phyloP scores from a whole-genome alignment of 2,797 vertebrate species.

The Halcyon chelicuti region DNA sequence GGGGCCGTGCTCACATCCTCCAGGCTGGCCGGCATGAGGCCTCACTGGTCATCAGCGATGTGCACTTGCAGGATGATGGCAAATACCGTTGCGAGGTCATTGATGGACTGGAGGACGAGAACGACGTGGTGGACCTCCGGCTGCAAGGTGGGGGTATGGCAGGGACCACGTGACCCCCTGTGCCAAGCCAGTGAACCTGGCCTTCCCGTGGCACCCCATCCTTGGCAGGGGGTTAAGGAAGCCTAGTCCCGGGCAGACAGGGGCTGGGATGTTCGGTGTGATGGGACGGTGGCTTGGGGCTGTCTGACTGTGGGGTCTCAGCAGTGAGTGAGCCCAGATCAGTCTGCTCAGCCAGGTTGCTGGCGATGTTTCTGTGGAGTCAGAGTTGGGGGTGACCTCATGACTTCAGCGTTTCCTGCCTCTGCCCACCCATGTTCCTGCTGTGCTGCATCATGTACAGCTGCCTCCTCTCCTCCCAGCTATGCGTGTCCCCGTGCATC shows the following conservation, averaged over 20 bases:
- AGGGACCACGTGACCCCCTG: rapidly evolving
- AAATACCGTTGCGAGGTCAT: slow-evolving; percentile 93
- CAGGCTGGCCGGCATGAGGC: slow-evolving; percentile 72
- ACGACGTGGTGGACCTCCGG: slow-evolving; percentile 87
- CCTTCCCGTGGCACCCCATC: neutral
- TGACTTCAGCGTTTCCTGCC: neutral
- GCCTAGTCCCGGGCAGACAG: rapidly evolving
- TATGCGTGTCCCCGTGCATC: neutral
- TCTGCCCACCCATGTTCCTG: neutral
- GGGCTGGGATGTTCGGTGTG: neutral
- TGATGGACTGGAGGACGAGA: slow-evolving; percentile 92
- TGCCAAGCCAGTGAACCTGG: neutral
- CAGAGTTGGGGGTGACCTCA: neutral
- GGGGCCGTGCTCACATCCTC: slow-evolving; percentile 83
- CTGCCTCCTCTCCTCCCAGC: neutral
- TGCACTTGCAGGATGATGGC: slow-evolving; percentile 87
- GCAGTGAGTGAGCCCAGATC: neutral
- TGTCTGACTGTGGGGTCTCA: neutral
- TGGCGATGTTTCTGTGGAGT: neutral
- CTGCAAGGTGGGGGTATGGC: slow-evolving; percentile 80
- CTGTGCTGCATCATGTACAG: neutral
- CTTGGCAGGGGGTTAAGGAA: rapidly evolving
- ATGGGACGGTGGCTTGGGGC: neutral
- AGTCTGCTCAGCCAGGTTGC: neutral
- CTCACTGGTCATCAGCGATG: slow-evolving; percentile 85